Base-by-base conservation (phyloP, 2,113 vertebrate genomes). In the Dasyprocta punctata region DNA sequence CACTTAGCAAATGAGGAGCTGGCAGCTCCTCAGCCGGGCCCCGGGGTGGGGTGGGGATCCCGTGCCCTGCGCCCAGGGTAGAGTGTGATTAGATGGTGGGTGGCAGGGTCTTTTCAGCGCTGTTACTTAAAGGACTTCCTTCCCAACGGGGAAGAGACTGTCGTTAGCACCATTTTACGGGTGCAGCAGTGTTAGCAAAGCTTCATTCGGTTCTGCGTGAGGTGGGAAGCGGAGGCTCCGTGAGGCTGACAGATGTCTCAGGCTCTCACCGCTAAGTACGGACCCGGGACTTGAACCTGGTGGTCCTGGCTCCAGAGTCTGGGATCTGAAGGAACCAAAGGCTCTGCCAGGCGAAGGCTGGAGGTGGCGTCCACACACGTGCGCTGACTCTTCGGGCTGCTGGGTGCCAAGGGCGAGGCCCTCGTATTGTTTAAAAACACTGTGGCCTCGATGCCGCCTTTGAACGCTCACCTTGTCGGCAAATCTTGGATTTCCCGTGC, bases 271-370 rank as follows among this genome's bases (percentile, higher is more conserved):
- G 24, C 9, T 10, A 67, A 77, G 44, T 77, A 33, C 93, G 33
- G 86, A 80, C 47, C 20, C 30, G 49, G 88, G 54, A 89, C 86
- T 95, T 75, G 92, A 92, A 91, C 41, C 89, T 44, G 22, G 36
- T 85, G n/a, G 14, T 71, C 44, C n/a, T 44, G 41, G 38, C 58
- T n/a, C 24, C 44, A n/a, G 71, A 71, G 52, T 92, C 44, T 96
- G 65, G 78, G 71, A 61, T 80, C 52, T 89, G 71, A 63, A 44
- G 85, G 54, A 93, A 44, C 24, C 16, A 17, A 19, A 78, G 30
- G 19, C 88, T 82, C 44, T 47, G 71, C 90, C 6, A 6, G 26
- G 36, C 1, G 28, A 71, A 89, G 77, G 81, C 16, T 2, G 3
- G n/a, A 63, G 33, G 63, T 24, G 63, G 52, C 26, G 19, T 75